Percentiles rank a stretch among this genome's conserved stretches.
Conservation (phyloP, 2,888 invertebrate genomes). For the Drosophila acutilabella region DNA sequence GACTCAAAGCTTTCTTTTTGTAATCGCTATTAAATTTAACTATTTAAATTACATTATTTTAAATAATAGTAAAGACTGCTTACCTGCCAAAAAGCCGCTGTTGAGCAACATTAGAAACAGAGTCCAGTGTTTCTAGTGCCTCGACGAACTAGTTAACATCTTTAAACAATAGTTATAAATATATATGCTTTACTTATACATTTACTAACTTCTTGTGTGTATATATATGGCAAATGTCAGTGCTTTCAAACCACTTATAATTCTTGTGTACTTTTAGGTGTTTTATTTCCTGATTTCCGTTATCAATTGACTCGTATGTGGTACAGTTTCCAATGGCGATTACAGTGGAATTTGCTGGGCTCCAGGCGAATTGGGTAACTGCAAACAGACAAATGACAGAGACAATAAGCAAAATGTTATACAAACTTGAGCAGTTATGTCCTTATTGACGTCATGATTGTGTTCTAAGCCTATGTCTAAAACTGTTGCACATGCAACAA, state of each 20-base stretch:
- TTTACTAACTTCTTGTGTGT: constrained; percentile 1
- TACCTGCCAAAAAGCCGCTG: constrained; percentile 45
- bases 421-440: constrained; percentile 3
- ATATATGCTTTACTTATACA: constrained; percentile 1
- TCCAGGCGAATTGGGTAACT: constrained; percentile 61
- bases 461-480: constrained; percentile 6
- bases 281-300: constrained; percentile 27
- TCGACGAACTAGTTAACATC: constrained; percentile 35
- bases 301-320: constrained; percentile 39
- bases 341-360: constrained; percentile 53
- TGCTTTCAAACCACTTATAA: constrained; percentile 35
- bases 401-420: constrained; percentile 18
- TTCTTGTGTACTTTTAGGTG: constrained; percentile 33
- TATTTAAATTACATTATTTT: not conserved
- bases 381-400: constrained; percentile 55
- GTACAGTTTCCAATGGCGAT: constrained; percentile 5
- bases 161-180: constrained; percentile 17
- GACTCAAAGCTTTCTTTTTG: too few species aligned
- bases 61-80: constrained; percentile 11
- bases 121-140: constrained; percentile 21
- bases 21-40: too few species aligned
- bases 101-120: constrained; percentile 33
- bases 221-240: constrained; percentile 42
- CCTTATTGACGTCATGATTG: constrained; percentile 43
- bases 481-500: constrained; percentile 56